A percentile compares a stretch with the other conserved stretches of the same genome.
Evolutionary conservation across 2,113 vertebrate species (phyloP).

Genomic region (Choloepus hoffmanni): DNA sequence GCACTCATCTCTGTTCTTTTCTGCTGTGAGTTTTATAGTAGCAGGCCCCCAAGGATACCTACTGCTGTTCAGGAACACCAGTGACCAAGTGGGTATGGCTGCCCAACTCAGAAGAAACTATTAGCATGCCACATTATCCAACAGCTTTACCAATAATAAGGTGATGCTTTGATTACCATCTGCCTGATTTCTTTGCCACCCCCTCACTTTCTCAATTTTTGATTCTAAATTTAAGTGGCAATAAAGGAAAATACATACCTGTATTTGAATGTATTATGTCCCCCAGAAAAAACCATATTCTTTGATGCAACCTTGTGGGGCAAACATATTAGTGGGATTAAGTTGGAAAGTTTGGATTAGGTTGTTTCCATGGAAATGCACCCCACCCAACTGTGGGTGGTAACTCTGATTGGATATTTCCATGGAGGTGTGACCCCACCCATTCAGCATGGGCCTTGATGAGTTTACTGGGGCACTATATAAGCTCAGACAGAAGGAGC

Average conservation of each 20-base stretch:
- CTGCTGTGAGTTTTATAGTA: background rate
- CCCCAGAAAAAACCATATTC: too few species aligned
- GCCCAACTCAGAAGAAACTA: background rate
- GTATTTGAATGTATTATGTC: too few species aligned
- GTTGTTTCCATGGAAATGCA: too few species aligned
- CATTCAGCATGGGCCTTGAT: too few species aligned
- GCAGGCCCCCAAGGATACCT: background rate
- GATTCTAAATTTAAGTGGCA: background rate
- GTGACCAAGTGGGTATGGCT: background rate
- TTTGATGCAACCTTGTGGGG: too few species aligned
- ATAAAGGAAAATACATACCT: conserved; percentile 7
- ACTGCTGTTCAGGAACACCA: background rate
- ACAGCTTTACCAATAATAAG: background rate
- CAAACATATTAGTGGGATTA: too few species aligned
- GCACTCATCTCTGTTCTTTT: background rate
- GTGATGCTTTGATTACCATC: background rate
- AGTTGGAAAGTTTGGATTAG: too few species aligned
- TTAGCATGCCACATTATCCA: background rate
- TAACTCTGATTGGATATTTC: too few species aligned
- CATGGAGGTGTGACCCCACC: too few species aligned
- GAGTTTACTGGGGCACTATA: too few species aligned
- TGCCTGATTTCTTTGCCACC: background rate
- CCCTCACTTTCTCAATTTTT: background rate
- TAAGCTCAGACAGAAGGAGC: too few species aligned
- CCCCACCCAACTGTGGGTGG: too few species aligned